Conservation (phyloP, 2,888 invertebrate genomes). For the Metalampra italica region DNA sequence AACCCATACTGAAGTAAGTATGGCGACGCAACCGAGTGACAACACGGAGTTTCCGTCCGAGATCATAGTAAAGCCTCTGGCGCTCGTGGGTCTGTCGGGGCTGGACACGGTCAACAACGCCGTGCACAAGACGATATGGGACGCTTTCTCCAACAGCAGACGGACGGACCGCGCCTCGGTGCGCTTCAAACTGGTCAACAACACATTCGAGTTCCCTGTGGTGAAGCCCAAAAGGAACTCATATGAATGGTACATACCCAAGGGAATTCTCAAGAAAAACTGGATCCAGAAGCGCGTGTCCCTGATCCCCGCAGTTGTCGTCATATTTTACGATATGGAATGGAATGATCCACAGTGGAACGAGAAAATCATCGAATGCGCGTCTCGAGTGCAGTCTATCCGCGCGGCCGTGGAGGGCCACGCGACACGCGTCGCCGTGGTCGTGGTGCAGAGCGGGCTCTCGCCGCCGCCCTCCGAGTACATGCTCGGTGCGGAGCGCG, state of each 20-base stretch:
- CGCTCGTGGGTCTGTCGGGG: conserved; percentile 92
- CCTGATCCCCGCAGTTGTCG: conserved; percentile 93
- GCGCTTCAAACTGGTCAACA: conserved; percentile 88
- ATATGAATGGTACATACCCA: conserved; percentile 97
- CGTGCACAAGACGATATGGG: conserved; percentile 95
- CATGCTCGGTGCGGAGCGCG: conserved; percentile 91
- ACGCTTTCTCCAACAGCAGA: conserved; percentile 91
- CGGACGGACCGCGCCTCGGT: conserved; percentile 90
- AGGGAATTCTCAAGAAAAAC: conserved; percentile 94
- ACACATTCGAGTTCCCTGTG: conserved; percentile 92
- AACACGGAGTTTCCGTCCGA: conserved; percentile 88
- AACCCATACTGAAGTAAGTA: conserved; percentile 27
- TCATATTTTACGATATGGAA: conserved; percentile 97
- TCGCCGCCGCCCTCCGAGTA: conserved; percentile 89
- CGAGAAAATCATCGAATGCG: conserved; percentile 96
- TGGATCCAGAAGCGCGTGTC: conserved; percentile 97
- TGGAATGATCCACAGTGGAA: conserved; percentile 98
- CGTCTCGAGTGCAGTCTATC: conserved; percentile 90
- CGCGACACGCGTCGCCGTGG: conserved; percentile 88
- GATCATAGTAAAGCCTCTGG: conserved; percentile 89
- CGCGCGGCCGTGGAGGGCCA: conserved; percentile 86
- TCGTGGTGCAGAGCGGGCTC: conserved; percentile 92
- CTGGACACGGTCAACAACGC: conserved; percentile 91
- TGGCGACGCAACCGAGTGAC: conserved; percentile 78
- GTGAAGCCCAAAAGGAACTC: conserved; percentile 92